A percentile compares a stretch with the other conserved stretches of the same genome.
Conservation (phyloP, 2,113 vertebrate species). For the Arenaria interpres region DNA sequence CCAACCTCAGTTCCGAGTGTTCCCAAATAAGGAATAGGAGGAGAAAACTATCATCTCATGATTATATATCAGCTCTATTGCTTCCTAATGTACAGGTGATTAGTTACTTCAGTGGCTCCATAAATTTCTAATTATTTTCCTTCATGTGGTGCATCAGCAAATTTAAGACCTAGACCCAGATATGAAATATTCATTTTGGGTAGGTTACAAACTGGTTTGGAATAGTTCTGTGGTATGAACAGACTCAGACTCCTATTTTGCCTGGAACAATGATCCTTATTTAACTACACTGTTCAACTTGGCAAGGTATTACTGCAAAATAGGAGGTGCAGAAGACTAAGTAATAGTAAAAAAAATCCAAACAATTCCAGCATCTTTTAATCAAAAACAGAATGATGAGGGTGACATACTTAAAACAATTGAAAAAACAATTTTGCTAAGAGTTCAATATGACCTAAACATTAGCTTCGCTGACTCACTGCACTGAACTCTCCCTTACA, state of each 20-base stretch:
- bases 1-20: not conserved
- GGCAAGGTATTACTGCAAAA: not conserved
- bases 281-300: fast-evolving
- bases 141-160: not conserved
- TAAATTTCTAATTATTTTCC: not conserved
- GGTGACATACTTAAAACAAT: not conserved
- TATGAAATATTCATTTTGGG: not conserved
- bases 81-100: not conserved
- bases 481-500: not conserved
- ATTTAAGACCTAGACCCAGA: not conserved
- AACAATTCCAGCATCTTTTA: not conserved
- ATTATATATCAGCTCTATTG: not conserved
- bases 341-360: not conserved
- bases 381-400: not conserved
- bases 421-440: not conserved
- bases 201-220: not conserved
- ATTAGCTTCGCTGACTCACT: not conserved
- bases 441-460: not conserved
- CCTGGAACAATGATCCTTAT: not conserved
- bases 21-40: not conserved
- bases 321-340: not conserved
- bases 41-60: not conserved
- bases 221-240: not conserved
- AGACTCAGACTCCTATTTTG: not conserved
- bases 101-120: not conserved